A percentile compares a stretch with the other conserved stretches of the same genome.
phyloP scores from a whole-genome alignment of 2,888 invertebrate species.

The Hofmannophila pseudospretella region DNA sequence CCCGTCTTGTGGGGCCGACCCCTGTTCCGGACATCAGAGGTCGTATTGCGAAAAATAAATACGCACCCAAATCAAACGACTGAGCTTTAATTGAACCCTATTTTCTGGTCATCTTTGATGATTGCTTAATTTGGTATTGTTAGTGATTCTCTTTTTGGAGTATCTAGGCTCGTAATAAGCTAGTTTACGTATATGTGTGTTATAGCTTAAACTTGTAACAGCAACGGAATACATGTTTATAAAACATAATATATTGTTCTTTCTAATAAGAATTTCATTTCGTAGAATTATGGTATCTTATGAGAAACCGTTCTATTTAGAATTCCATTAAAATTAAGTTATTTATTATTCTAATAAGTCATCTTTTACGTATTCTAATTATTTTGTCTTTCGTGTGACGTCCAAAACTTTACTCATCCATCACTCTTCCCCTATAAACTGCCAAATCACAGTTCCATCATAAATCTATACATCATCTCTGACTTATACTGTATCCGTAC shows the following conservation, averaged over 20 bases:
- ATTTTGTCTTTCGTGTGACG: background rate
- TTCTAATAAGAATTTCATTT: no score
- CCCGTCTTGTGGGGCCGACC: constrained; percentile 61
- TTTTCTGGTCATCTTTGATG: constrained; percentile 53
- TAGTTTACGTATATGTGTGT: no score
- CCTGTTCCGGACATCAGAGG: constrained; percentile 66
- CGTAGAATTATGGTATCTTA: no score
- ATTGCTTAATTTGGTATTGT: constrained; percentile 67
- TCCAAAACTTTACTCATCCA: constrained; percentile 3
- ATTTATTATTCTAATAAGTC: no score
- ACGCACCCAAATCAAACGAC: constrained; percentile 64
- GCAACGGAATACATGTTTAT: no score
- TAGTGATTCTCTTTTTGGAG: constrained; percentile 17
- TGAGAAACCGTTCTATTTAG: no score
- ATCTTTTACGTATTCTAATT: background rate
- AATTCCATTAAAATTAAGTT: no score
- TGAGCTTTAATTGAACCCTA: constrained; percentile 64
- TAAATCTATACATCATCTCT: constrained; percentile 46
- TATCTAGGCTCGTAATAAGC: no score
- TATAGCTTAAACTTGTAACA: no score
- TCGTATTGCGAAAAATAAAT: constrained; percentile 69
- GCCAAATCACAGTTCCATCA: constrained; percentile 30
- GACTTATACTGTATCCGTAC: constrained; percentile 40
- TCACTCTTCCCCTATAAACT: constrained; percentile 15
- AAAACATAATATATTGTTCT: no score